Evolutionary conservation across 1,140 invertebrate species (phyloP), one percentile per base, ranked within the genome.

Genomic region (Reticulitermes speratus): DNA sequence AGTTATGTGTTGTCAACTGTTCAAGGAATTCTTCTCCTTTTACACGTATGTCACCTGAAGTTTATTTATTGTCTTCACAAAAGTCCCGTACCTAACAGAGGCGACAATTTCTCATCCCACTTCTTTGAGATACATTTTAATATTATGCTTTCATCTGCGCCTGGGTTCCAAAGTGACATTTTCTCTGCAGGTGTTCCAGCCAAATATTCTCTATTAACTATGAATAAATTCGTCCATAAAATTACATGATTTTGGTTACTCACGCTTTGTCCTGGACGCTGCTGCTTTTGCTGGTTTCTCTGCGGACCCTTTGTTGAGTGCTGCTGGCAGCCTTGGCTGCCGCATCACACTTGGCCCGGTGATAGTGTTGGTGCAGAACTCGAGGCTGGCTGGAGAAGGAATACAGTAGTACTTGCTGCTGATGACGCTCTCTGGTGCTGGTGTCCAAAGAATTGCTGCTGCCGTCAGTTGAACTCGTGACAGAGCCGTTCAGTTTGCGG

Each of bases 351-450:
- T 88, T 86, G 82, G 87, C 84, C 87, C 87, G 88, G 88, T 89
- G 88, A n/a, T 84, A 86, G 45, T 82, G 84, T 48, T 85, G 69
- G 84, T 90, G 89, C 48, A 92, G 87, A 23, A 93, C 91, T 86
- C 93, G 91, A 6, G 94, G 94, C 86, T 92, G 92, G 89, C 93
- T 94, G 0, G 93, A 90, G 88, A 93, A 94, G 6, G 93, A 93
- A 88, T 94, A 94, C 83, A 94, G 90, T 16, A 93, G 90, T 82
- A 89, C 90, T 75, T 90, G 90, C n/a, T 92, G 86, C 25, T 82
- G 81, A 38, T 86, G 86, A 12, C 82, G 32, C n/a, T 84, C 82
- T 23, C n/a, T 82, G 38, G 12, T 44, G n/a, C 45, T 55, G n/a
- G 32, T 25, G 86, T 86, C 44, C 6, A 82, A 30, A 16, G 48